Conservation (phyloP, 2,113 vertebrate species). For the Mola mola region DNA sequence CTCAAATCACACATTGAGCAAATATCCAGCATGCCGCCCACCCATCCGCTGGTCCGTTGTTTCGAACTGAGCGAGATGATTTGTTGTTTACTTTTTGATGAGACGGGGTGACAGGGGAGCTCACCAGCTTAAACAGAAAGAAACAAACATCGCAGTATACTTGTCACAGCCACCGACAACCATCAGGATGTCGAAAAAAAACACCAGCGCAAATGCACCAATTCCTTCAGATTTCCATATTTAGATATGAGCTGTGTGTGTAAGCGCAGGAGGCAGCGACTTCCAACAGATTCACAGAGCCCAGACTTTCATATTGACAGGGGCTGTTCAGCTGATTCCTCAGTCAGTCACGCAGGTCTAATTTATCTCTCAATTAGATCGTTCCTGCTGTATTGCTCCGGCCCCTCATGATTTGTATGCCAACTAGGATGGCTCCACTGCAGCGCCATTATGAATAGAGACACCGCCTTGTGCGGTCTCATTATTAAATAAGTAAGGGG, state of each 20-base stretch:
- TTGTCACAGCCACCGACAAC: slow-evolving; percentile 59
- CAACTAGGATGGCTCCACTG: slow-evolving; percentile 72
- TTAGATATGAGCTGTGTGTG: slow-evolving; percentile 38
- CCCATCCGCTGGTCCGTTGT: slow-evolving; percentile 29
- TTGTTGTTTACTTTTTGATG: slow-evolving; percentile 66
- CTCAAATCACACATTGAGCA: slow-evolving; percentile 55
- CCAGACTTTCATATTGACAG: slow-evolving; percentile 50
- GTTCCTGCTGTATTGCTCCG: slow-evolving; percentile 57
- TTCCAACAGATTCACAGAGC: slow-evolving; percentile 46
- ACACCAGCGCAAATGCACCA: slow-evolving; percentile 39
- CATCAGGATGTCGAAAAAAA: slow-evolving; percentile 53
- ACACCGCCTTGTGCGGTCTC: slow-evolving; percentile 81
- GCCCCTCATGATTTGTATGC: slow-evolving; percentile 68
- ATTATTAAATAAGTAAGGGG: slow-evolving; percentile 84
- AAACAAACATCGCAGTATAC: slow-evolving; percentile 52
- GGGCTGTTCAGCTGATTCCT: slow-evolving; percentile 63
- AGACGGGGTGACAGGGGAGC: slow-evolving; percentile 59
- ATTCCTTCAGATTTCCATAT: slow-evolving; percentile 62
- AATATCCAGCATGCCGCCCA: slow-evolving; percentile 26
- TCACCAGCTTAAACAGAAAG: slow-evolving; percentile 57
- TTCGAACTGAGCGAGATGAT: slow-evolving; percentile 68
- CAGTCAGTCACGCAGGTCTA: slow-evolving; percentile 66
- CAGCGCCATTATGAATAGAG: slow-evolving; percentile 84
- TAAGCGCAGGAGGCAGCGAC: slow-evolving; percentile 24
- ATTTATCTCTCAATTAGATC: slow-evolving; percentile 81